These are phyloP conservation scores for Bellardia bayeri DNA, from an alignment of 2,888 invertebrate species.

Conservation along the genomic window DNA sequence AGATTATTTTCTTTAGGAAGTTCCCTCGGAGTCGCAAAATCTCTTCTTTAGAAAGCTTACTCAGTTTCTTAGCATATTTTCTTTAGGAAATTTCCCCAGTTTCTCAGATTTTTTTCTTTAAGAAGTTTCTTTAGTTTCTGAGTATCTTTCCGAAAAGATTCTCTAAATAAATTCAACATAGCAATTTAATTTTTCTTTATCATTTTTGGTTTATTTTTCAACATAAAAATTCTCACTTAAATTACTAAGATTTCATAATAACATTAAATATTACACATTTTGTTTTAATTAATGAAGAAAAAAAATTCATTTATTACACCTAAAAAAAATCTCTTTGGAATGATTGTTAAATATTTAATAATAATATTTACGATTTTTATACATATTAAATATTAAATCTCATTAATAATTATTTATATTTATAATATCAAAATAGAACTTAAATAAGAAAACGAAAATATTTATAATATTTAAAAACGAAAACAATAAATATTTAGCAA, in stretches of 20 bases:
- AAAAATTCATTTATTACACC: constrained; percentile 69
- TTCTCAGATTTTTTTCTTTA: too few relatives aligned
- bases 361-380: constrained; percentile 1
- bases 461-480: constrained; percentile 14
- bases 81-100: too few relatives aligned
- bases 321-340: constrained; percentile 72
- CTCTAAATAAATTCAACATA: background rate
- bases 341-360: constrained; percentile 62
- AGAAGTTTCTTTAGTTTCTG: too few relatives aligned
- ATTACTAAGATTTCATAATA: constrained; percentile 56
- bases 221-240: constrained; percentile 70
- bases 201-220: constrained; percentile 62
- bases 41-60: too few relatives aligned
- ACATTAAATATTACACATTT: constrained; percentile 70
- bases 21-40: too few relatives aligned
- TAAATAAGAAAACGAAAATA: constrained; percentile 43
- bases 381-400: background rate
- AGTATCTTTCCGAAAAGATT: too few relatives aligned
- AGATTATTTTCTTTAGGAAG: too few relatives aligned
- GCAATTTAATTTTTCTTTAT: constrained; percentile 24
- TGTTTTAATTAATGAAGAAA: constrained; percentile 36
- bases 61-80: too few relatives aligned
- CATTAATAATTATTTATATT: constrained; percentile 38
- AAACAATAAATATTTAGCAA: constrained; percentile 36
- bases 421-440: constrained; percentile 67